phyloP scores from a whole-genome alignment of 2,888 invertebrate genomes.

The Habroteleia sp. region DNA sequence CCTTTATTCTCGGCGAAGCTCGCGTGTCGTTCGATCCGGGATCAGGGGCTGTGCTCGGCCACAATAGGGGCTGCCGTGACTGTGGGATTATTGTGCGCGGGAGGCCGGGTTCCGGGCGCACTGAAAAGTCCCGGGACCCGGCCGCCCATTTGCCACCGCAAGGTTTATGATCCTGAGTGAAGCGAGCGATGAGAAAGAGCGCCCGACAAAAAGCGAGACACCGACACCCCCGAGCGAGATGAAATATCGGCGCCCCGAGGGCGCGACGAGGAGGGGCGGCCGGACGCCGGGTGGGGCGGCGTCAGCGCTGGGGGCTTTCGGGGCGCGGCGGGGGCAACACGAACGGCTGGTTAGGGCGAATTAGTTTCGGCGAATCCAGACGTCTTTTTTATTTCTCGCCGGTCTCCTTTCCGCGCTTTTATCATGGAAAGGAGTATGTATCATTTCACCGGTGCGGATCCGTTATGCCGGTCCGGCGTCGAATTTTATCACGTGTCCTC shows the following conservation, averaged over 20 bases:
- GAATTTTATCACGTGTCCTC: conserved; percentile 35
- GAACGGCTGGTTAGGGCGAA: conserved; percentile 54
- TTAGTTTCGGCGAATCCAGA: conserved; percentile 59
- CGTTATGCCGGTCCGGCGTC: conserved; percentile 46
- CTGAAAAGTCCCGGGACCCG: conserved; percentile 78
- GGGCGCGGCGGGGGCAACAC: conserved; percentile 23
- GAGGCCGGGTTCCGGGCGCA: conserved; percentile 68
- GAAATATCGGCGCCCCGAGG: conserved; percentile 46
- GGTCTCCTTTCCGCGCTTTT: conserved; percentile 52
- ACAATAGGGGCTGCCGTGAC: conserved; percentile 74
- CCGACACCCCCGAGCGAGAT: conserved; percentile 52
- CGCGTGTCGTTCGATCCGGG: conserved; percentile 42
- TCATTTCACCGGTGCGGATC: conserved; percentile 53
- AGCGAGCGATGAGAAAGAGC: conserved; percentile 35
- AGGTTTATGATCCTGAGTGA: conserved; percentile 73
- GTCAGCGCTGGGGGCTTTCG: conserved; percentile 3
- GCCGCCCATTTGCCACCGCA: conserved; percentile 73
- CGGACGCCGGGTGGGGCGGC: not conserved
- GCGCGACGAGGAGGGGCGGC: conserved; percentile 10
- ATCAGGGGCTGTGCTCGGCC: conserved; percentile 59
- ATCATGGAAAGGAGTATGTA: too few species aligned
- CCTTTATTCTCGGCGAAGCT: conserved; percentile 25
- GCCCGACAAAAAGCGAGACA: conserved; percentile 46
- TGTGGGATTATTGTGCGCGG: conserved; percentile 76
- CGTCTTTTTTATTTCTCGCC: conserved; percentile 44